A percentile compares a stretch with the other conserved stretches of the same genome.
Conservation (phyloP, 2,888 invertebrate genomes). For the Plutella xylostella region DNA sequence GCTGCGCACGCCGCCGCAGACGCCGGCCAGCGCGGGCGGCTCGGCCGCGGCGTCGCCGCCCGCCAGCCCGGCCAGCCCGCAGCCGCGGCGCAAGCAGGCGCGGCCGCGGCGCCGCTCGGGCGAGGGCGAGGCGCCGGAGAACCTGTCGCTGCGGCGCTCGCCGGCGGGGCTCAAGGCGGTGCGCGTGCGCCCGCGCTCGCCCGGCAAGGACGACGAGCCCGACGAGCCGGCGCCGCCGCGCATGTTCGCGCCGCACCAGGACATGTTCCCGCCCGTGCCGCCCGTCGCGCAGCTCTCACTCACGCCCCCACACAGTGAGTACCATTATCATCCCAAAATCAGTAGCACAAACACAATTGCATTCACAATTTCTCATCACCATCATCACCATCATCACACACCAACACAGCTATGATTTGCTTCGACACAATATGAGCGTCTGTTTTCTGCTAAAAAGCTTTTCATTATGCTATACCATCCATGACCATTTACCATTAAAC, state of each 20-base stretch:
- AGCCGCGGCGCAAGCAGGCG: conserved; percentile 87
- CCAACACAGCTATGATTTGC: no score
- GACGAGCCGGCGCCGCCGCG: conserved; percentile 68
- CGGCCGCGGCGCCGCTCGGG: conserved; percentile 87
- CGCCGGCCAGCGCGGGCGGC: conserved; percentile 53
- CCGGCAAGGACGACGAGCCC: conserved; percentile 47
- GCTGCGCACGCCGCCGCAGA: conserved; percentile 47
- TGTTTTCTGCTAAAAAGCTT: no score
- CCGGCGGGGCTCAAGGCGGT: conserved; percentile 53
- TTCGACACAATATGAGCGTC: no score
- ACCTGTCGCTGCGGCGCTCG: conserved; percentile 72
- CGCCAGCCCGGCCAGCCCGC: conserved; percentile 78
- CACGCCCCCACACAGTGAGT: conserved; percentile 87
- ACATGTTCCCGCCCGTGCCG: conserved; percentile 79
- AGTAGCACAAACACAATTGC: no score
- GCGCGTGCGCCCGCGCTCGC: conserved; percentile 48
- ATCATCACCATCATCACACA: no score
- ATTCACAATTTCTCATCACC: no score
- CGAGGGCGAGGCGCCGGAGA: conserved; percentile 72
- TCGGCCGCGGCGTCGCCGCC: conserved; percentile 57
- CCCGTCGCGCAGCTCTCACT: conserved; percentile 79
- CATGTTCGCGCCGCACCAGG: conserved; percentile 67
- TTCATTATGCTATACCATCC: no score
- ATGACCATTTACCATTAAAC: no score
- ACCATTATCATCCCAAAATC: no score